Conservation (phyloP, 1,140 invertebrate genomes). For the Mizuhopecten yessoensis region DNA sequence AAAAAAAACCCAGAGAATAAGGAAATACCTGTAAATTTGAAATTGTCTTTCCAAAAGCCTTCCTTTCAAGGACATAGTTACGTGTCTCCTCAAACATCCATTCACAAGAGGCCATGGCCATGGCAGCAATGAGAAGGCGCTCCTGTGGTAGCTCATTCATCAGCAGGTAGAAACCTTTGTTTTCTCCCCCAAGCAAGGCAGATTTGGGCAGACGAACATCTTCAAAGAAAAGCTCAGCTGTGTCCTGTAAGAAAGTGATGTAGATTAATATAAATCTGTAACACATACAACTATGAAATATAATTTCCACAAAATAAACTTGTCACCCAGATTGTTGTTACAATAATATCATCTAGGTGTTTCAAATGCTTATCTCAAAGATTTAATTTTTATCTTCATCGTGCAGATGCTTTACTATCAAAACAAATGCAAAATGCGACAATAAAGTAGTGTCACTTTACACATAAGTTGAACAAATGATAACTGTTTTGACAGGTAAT, state of each 20-base stretch:
- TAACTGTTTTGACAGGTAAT: too few relatives aligned
- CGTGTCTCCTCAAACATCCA: conserved; percentile 85
- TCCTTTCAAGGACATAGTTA: conserved; percentile 83
- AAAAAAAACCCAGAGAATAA: not conserved
- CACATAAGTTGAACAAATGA: too few relatives aligned
- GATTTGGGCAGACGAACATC: conserved; percentile 84
- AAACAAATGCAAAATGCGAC: too few relatives aligned
- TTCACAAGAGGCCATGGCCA: conserved; percentile 82
- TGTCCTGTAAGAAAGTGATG: conserved; percentile 80
- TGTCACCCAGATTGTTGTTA: too few relatives aligned
- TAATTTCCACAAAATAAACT: too few relatives aligned
- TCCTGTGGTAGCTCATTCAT: conserved; percentile 85
- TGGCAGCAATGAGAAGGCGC: conserved; percentile 82
- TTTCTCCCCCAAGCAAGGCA: conserved; percentile 83
- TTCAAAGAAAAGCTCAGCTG: conserved; percentile 85
- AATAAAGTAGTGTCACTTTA: too few relatives aligned
- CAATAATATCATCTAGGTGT: too few relatives aligned
- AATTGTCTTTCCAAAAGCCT: conserved; percentile 84
- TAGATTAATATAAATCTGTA: too few relatives aligned
- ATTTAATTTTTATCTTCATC: too few relatives aligned
- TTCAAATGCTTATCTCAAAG: too few relatives aligned
- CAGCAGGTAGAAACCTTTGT: conserved; percentile 85
- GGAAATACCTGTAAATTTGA: conserved; percentile 82
- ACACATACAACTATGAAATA: too few relatives aligned
- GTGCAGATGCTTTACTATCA: too few relatives aligned